A percentile compares a stretch with the other conserved stretches of the same genome.
Evolutionary conservation across 2,797 vertebrate species (phyloP).

Genomic region (Spheniscus humboldti): DNA sequence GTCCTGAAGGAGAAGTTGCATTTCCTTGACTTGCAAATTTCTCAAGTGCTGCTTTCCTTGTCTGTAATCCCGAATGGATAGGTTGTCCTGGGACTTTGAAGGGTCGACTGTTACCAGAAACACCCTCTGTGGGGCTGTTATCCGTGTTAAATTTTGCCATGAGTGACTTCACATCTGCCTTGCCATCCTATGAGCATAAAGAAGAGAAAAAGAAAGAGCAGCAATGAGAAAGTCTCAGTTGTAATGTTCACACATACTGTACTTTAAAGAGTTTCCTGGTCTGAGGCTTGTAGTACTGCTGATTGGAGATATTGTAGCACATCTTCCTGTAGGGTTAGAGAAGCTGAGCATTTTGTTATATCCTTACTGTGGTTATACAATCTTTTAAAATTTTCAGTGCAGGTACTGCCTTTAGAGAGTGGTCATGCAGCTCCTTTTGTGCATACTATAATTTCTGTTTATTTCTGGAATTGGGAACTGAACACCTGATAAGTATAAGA

Average conservation of each 20-base stretch:
- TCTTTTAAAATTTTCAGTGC: neutral
- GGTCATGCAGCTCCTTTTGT: neutral
- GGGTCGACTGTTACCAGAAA: conserved; percentile 3
- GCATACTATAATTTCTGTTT: neutral
- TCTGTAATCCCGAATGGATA: conserved; percentile 27
- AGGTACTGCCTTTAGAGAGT: neutral
- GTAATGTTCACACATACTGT: conserved; percentile 49
- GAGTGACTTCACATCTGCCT: conserved; percentile 73
- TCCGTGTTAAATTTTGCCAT: conserved; percentile 74
- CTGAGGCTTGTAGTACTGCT: conserved; percentile 60
- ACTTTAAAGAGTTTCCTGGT: conserved; percentile 74
- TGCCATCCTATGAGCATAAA: conserved; percentile 66
- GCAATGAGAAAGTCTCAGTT: conserved; percentile 54
- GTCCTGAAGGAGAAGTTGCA: neutral
- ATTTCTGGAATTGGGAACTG: neutral
- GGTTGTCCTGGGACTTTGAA: conserved; percentile 52
- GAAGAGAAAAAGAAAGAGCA: conserved; percentile 54
- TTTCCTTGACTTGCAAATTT: conserved; percentile 61
- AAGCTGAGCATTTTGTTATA: neutral
- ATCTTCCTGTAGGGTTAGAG: conserved; percentile 74
- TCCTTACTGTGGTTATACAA: neutral
- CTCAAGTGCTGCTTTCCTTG: conserved; percentile 65
- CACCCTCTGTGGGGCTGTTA: conserved; percentile 43
- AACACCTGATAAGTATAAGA: neutral
- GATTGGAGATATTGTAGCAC: conserved; percentile 71